Conservation (phyloP, 2,113 vertebrate species). For the Nothoprocta pentlandii region DNA sequence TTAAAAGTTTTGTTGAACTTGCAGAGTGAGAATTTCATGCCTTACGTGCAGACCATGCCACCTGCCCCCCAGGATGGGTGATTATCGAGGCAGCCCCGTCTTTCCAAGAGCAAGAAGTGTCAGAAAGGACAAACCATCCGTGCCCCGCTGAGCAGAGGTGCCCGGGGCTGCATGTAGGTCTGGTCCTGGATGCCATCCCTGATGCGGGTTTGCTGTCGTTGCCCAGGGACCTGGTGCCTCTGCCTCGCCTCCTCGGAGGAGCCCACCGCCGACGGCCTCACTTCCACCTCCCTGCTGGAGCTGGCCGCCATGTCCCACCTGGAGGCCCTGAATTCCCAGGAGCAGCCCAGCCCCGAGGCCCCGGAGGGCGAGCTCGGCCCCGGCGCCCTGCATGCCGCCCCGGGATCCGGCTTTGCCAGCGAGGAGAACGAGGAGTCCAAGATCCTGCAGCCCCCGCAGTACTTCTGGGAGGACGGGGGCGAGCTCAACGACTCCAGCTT, state of each 20-base stretch:
- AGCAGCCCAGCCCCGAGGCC: conserved; percentile 40
- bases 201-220: conserved; percentile 25
- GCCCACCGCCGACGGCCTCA: conserved; percentile 73
- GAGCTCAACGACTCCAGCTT: conserved; percentile 79
- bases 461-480: conserved; percentile 83
- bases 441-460: conserved; percentile 77
- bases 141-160: not conserved
- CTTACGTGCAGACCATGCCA: not conserved
- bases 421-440: conserved; percentile 88
- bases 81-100: not conserved
- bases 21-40: not conserved
- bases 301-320: conserved; percentile 73
- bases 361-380: conserved; percentile 49
- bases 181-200: not conserved
- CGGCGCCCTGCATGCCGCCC: conserved; percentile 75
- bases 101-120: not conserved
- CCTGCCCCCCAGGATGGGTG: not conserved
- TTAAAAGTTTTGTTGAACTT: not conserved
- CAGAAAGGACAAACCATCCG: not conserved
- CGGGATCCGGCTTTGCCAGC: conserved; percentile 88
- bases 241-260: conserved; percentile 69
- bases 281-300: conserved; percentile 79
- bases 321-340: conserved; percentile 67
- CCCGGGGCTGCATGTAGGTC: not conserved
- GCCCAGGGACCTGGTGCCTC: conserved; percentile 67